phyloP scores from a whole-genome alignment of 2,888 invertebrate genomes.

The Cantharis nigra region DNA sequence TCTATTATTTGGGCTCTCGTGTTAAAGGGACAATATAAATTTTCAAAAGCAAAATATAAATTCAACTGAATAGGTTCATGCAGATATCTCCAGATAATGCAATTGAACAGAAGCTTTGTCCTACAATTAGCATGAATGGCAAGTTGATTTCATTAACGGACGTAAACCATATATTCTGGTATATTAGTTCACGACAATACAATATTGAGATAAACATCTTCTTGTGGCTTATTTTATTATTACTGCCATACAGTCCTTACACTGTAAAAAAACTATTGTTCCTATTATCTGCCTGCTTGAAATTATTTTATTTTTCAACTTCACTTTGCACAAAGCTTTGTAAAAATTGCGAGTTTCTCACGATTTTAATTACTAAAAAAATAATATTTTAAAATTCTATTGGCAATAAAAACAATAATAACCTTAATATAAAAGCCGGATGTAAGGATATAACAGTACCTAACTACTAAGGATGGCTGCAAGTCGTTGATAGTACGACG shows the following conservation, averaged over 20 bases:
- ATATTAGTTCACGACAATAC: neutral
- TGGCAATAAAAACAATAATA: neutral
- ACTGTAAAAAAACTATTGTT: neutral
- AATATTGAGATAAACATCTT: neutral
- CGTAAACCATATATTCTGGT: neutral
- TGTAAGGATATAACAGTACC: neutral
- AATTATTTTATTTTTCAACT: neutral
- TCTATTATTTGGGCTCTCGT: conserved; percentile 13
- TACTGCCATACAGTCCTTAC: neutral
- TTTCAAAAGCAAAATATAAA: conserved; percentile 1
- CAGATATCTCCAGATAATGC: conserved; percentile 16
- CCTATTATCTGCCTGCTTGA: neutral
- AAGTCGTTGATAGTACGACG: conserved; percentile 16
- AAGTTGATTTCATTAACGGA: conserved; percentile 11
- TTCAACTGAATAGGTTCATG: conserved; percentile 9
- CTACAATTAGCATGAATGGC: conserved; percentile 13
- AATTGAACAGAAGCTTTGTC: conserved; percentile 20
- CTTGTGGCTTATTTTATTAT: neutral
- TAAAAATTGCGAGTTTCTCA: neutral
- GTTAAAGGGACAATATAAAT: neutral
- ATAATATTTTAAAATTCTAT: neutral
- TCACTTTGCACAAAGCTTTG: neutral
- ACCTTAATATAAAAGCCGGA: neutral
- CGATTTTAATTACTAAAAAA: neutral
- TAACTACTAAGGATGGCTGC: conserved; percentile 17